Evolutionary conservation across 2,888 invertebrate species (phyloP).

Genomic region (Carpatolechia fugitivella): DNA sequence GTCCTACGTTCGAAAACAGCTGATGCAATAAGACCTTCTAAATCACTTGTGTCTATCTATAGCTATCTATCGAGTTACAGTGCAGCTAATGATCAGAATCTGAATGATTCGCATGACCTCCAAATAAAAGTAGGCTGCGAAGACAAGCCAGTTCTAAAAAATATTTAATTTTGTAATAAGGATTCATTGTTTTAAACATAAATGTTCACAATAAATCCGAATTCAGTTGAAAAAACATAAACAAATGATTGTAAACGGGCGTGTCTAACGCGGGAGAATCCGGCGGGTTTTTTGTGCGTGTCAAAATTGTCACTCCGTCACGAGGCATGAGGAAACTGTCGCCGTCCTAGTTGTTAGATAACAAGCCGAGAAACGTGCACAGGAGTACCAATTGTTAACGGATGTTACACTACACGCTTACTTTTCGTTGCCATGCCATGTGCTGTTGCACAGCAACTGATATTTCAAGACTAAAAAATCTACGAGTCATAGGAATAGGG

Average conservation of each 20-base stretch:
- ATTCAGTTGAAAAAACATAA: conserved; percentile 46
- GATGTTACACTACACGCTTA: too few species aligned
- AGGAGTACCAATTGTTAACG: background rate
- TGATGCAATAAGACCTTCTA: conserved; percentile 38
- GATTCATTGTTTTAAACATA: too few species aligned
- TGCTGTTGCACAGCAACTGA: too few species aligned
- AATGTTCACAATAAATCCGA: background rate
- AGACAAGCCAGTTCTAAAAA: background rate
- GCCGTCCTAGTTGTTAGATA: conserved; percentile 16
- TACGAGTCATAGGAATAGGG: too few species aligned
- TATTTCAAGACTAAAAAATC: too few species aligned
- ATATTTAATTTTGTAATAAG: too few species aligned
- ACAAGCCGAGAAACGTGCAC: background rate
- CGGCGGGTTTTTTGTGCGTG: conserved; percentile 52
- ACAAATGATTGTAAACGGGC: conserved; percentile 52
- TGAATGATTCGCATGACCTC: conserved; percentile 32
- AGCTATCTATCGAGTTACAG: conserved; percentile 18
- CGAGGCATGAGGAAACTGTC: conserved; percentile 37
- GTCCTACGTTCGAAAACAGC: conserved; percentile 31
- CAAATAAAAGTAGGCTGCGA: conserved; percentile 27
- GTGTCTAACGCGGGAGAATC: conserved; percentile 51
- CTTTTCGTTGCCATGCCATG: background rate
- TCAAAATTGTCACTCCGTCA: conserved; percentile 27
- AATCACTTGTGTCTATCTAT: conserved; percentile 22
- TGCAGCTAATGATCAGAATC: conserved; percentile 28